Conservation (phyloP, 2,888 invertebrate genomes). For the Cyclophora albipunctata region DNA sequence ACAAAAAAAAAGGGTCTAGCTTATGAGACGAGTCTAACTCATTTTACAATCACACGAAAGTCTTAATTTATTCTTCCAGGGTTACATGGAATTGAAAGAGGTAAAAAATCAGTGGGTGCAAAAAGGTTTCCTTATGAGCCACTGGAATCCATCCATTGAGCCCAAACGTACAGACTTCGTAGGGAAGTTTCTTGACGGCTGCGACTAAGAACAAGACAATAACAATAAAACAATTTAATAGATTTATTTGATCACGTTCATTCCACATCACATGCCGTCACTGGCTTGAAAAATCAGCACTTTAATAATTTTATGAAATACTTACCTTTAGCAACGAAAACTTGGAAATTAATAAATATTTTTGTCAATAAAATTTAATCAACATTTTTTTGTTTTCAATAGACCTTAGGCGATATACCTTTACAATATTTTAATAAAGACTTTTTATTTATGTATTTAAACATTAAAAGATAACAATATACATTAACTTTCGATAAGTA, state of each 20-base stretch:
- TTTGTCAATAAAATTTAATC: neutral
- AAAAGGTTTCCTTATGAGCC: constrained; percentile 86
- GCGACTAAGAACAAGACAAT: constrained; percentile 21
- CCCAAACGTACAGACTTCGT: constrained; percentile 90
- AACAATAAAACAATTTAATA: constrained; percentile 37
- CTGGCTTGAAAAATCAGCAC: constrained; percentile 21
- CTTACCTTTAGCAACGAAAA: too few species aligned
- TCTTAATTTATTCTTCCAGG: constrained; percentile 66
- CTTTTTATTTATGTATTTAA: too few species aligned
- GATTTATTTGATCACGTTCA: constrained; percentile 56
- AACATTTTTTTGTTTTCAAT: too few species aligned
- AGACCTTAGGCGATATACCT: too few species aligned
- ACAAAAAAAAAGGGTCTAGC: too few species aligned
- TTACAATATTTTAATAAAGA: too few species aligned
- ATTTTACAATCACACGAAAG: too few species aligned
- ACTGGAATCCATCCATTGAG: constrained; percentile 87
- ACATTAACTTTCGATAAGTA: too few species aligned
- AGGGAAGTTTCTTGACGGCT: constrained; percentile 87
- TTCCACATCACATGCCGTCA: constrained; percentile 55
- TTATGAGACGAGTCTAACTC: neutral
- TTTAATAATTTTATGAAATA: constrained; percentile 3
- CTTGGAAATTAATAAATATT: constrained; percentile 3
- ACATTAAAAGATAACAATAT: too few species aligned
- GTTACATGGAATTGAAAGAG: constrained; percentile 95
- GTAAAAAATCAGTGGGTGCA: constrained; percentile 89